Percentiles rank a stretch among this genome's conserved stretches.
These are phyloP conservation scores for Acanthopleura granulata DNA, from an alignment of 2,888 invertebrate genomes.

Conservation along the genomic window DNA sequence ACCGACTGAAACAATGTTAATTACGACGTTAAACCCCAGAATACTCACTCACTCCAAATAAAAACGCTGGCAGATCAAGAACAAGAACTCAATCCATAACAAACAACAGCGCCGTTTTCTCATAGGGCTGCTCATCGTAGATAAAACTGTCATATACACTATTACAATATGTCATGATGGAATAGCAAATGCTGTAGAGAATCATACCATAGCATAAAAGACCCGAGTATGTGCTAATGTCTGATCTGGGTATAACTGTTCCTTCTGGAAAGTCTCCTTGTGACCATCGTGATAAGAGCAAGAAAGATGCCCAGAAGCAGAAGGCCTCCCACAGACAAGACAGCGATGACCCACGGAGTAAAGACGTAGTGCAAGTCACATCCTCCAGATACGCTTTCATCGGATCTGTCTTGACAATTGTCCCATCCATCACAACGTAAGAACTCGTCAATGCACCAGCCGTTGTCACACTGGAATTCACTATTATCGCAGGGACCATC, in stretches of 20 bases:
- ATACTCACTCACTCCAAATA: too few species aligned
- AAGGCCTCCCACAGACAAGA: neutral
- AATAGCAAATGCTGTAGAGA: too few species aligned
- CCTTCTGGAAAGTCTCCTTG: neutral
- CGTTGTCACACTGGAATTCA: conserved; percentile 59
- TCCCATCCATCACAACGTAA: conserved; percentile 63
- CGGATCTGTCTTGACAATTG: conserved; percentile 64
- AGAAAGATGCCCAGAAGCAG: neutral
- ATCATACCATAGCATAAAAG: too few species aligned
- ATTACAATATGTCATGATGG: too few species aligned
- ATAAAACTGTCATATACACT: too few species aligned
- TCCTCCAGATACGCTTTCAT: conserved; percentile 38
- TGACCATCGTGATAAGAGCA: neutral
- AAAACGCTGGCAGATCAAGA: too few species aligned
- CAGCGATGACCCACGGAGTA: neutral
- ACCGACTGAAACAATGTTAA: too few species aligned
- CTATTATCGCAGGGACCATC: neutral
- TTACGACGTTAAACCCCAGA: too few species aligned
- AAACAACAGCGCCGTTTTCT: too few species aligned
- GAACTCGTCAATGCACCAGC: conserved; percentile 59
- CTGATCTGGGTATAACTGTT: neutral
- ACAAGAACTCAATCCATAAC: too few species aligned
- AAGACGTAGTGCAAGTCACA: neutral
- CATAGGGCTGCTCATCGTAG: too few species aligned
- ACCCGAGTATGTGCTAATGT: neutral